Conservation (phyloP, 2,113 vertebrate genomes). For the Xenotilapia caudafasciata region DNA sequence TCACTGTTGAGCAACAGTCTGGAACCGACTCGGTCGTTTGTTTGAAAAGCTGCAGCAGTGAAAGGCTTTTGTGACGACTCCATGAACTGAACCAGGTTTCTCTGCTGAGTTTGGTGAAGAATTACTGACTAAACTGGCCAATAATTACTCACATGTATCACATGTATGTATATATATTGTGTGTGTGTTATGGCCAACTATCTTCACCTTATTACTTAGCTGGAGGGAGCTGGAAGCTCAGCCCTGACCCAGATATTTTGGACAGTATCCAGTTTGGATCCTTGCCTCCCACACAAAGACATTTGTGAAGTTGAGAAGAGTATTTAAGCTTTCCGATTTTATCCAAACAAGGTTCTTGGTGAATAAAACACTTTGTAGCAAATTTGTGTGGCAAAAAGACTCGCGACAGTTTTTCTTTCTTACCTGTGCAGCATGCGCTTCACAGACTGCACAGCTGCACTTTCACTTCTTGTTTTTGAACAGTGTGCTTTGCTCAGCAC, state of each 20-base stretch:
- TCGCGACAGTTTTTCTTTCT: not conserved
- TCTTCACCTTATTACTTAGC: not conserved
- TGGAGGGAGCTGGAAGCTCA: not conserved
- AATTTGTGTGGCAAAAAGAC: not conserved
- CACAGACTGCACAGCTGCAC: not conserved
- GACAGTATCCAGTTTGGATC: not conserved
- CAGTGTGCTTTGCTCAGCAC: not conserved
- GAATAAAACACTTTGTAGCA: not conserved
- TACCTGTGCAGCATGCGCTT: not conserved
- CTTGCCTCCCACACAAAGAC: not conserved
- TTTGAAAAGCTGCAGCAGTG: not conserved
- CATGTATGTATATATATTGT: not conserved
- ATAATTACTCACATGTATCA: not conserved
- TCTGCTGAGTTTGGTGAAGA: not conserved
- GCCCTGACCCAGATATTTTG: not conserved
- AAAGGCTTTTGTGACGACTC: not conserved
- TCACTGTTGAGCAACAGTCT: not conserved
- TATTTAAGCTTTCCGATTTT: not conserved
- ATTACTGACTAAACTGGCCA: not conserved
- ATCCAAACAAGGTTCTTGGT: not conserved
- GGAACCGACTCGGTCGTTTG: not conserved
- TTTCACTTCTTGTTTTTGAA: not conserved
- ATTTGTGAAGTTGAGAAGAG: not conserved
- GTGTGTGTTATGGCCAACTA: not conserved
- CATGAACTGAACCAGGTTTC: not conserved